These are phyloP conservation scores for Glomeris maerens DNA, from an alignment of 1,140 invertebrate species.

Conservation along the genomic window DNA sequence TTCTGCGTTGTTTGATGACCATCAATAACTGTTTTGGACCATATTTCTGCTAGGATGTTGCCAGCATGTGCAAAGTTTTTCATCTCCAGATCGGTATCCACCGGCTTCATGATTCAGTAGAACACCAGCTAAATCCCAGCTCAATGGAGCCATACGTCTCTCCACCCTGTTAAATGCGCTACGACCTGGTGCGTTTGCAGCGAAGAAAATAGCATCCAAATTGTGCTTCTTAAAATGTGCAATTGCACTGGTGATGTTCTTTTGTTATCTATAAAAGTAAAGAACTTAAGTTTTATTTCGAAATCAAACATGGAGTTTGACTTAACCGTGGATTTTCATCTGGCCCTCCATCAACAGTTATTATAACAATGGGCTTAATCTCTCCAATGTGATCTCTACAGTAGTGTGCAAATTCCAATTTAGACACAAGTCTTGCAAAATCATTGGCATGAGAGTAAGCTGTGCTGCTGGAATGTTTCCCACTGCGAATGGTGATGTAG, in stretches of 20 bases:
- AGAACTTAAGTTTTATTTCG: too few species aligned
- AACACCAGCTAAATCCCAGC: too few species aligned
- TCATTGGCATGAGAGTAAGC: constrained; percentile 27
- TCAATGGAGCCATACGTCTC: constrained; percentile 30
- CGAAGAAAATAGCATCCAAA: constrained; percentile 31
- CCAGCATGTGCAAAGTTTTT: constrained; percentile 26
- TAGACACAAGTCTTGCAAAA: constrained; percentile 22
- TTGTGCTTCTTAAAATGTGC: constrained; percentile 27
- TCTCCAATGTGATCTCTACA: constrained; percentile 15
- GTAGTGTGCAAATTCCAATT: constrained; percentile 21
- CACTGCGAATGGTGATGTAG: constrained; percentile 30
- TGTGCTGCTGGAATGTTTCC: constrained; percentile 22
- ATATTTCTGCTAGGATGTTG: constrained; percentile 21
- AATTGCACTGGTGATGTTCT: constrained; percentile 26
- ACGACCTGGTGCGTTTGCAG: constrained; percentile 31
- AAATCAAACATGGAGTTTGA: too few species aligned
- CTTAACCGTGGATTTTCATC: constrained; percentile 36
- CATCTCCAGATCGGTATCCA: constrained; percentile 25
- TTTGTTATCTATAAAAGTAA: constrained; percentile 25
- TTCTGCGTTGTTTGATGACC: constrained; percentile 23
- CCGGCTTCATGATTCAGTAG: too few species aligned
- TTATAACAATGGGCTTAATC: constrained; percentile 29
- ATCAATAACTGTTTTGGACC: constrained; percentile 22
- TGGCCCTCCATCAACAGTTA: constrained; percentile 29
- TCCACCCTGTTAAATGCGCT: constrained; percentile 27